These are phyloP conservation scores for Emys orbicularis DNA, from an alignment of 2,797 vertebrate genomes.

Conservation along the genomic window DNA sequence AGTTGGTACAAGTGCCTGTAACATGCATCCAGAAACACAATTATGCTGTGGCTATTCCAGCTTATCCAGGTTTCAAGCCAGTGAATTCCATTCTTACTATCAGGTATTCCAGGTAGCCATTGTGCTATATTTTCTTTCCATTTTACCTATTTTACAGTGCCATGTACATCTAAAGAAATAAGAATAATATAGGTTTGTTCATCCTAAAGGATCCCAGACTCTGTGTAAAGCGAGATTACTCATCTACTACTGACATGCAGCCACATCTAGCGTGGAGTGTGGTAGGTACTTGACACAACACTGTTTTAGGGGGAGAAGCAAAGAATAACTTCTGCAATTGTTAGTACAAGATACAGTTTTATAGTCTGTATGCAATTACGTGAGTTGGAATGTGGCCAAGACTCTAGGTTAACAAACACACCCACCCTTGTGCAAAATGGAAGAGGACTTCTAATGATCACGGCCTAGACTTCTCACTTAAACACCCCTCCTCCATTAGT, in stretches of 20 bases:
- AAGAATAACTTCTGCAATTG: neutral
- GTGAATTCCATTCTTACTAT: neutral
- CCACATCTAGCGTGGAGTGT: neutral
- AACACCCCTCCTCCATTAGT: neutral
- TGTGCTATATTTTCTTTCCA: neutral
- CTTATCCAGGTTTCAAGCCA: neutral
- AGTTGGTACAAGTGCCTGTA: neutral
- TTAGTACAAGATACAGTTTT: neutral
- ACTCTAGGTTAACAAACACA: neutral
- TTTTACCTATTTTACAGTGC: neutral
- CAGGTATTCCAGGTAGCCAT: neutral
- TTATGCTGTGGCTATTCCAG: neutral
- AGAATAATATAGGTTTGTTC: neutral
- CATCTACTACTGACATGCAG: neutral
- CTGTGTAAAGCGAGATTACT: neutral
- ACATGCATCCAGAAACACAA: slow-evolving; percentile 10
- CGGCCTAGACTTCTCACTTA: neutral
- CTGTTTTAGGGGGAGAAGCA: neutral
- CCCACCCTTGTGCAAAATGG: neutral
- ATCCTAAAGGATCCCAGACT: neutral
- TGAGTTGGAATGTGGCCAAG: neutral
- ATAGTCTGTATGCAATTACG: neutral
- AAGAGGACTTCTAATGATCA: neutral
- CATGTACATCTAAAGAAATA: neutral
- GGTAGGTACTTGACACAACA: neutral